Percentiles rank a stretch among this genome's conserved stretches.
phyloP scores from a whole-genome alignment of 64 coral and sea anemone genomes.

The Stylophora pistillata region DNA sequence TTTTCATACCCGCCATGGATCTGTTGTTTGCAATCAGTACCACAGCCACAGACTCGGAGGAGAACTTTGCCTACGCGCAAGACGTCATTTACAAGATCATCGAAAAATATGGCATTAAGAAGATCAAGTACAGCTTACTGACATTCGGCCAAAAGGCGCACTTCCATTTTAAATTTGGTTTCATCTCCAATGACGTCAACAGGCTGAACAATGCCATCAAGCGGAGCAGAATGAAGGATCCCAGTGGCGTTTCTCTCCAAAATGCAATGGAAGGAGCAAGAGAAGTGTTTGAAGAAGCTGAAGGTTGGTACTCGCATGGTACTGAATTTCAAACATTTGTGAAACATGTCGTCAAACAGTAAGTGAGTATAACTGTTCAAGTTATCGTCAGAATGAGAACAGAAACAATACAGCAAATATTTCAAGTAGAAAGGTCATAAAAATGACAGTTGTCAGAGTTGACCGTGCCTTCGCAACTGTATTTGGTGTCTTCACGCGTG shows the following conservation, averaged over 20 bases:
- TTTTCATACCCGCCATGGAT: slow-evolving; percentile 62
- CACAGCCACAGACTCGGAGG: slow-evolving; percentile 30
- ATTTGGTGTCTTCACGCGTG: too few species aligned
- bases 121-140: slow-evolving; percentile 67
- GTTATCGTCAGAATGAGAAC: too few species aligned
- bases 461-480: too few species aligned
- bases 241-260: slow-evolving; percentile 36
- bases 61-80: slow-evolving; percentile 72
- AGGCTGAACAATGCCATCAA: not conserved
- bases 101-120: slow-evolving; percentile 58
- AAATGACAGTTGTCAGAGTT: too few species aligned
- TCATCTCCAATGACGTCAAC: slow-evolving; percentile 9
- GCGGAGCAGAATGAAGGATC: not conserved
- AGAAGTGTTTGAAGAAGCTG: slow-evolving; percentile 51
- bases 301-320: not conserved
- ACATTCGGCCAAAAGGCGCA: slow-evolving; percentile 54
- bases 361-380: too few species aligned
- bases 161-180: slow-evolving; percentile 40
- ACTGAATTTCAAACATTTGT: not conserved
- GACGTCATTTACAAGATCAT: slow-evolving; percentile 75
- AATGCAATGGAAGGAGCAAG: slow-evolving; percentile 56
- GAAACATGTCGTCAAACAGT: too few species aligned
- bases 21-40: slow-evolving; percentile 73
- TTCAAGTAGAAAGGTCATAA: too few species aligned
- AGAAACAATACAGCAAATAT: too few species aligned